Evolutionary conservation across 2,113 vertebrate species (phyloP).

Genomic region (Hassar affinis): DNA sequence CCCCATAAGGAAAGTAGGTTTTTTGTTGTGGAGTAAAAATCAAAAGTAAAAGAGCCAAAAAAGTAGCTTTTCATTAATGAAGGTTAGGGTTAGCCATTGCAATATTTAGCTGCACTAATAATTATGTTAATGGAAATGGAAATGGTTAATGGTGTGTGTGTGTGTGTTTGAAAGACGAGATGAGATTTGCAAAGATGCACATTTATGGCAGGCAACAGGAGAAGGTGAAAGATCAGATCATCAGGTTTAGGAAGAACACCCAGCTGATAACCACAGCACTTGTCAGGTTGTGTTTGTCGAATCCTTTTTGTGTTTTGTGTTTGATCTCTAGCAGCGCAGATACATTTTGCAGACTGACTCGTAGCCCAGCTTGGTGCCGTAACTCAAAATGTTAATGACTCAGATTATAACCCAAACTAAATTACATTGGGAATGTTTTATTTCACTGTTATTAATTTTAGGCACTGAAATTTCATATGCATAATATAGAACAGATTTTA

Average conservation of each 20-base stretch:
- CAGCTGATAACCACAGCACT: constrained; percentile 64
- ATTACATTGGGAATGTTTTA: neutral
- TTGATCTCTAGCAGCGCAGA: constrained; percentile 59
- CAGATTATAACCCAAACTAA: constrained; percentile 66
- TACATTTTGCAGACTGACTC: constrained; percentile 57
- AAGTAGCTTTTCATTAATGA: no score
- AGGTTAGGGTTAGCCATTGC: no score
- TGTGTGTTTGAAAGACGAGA: neutral
- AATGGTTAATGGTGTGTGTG: neutral
- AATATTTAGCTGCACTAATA: no score
- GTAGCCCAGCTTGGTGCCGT: constrained; percentile 67
- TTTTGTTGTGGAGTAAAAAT: no score
- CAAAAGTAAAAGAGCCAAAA: no score
- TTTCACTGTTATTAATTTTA: neutral
- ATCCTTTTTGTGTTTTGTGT: constrained; percentile 58
- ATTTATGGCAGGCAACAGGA: constrained; percentile 30
- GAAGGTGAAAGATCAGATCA: constrained; percentile 50
- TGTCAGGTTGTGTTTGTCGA: constrained; percentile 55
- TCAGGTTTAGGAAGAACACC: constrained; percentile 69
- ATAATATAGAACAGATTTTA: neutral
- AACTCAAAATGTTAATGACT: constrained; percentile 60
- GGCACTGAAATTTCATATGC: neutral
- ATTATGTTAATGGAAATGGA: no score
- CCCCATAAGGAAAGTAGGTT: no score
- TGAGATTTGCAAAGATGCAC: constrained; percentile 23